Base-by-base conservation (phyloP, 2,888 invertebrate species). In the Perizoma flavofasciatum region DNA sequence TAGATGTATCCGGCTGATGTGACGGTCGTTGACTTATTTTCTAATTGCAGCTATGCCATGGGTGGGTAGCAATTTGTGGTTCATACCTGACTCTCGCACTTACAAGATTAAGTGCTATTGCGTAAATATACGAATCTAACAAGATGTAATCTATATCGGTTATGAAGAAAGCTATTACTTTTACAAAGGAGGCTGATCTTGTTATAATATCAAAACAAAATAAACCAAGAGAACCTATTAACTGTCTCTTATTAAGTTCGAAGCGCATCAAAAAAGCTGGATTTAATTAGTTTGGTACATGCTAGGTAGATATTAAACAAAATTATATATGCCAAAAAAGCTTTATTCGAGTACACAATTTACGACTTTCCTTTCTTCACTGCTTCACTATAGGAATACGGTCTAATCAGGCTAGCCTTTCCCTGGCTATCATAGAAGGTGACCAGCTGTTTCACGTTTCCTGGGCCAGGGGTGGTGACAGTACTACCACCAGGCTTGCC, bases 401-500 rank as follows among this genome's bases (percentile, higher is more conserved):
- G 92, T 9, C 92, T 81, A 50, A 92, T 89, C 0, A 76, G 77
- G 54, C 90, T 90, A 1, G 74, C 88, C 60, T 89, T 88, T 35
- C 92, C 92, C 62, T 85, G 87, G 54, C 81, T 85, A 53, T 92
- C 86, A 67, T 91, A 92, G 73, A 83, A 92, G 54, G 79, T 88
- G 52, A 92, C 67, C 4, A 92, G 81, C 34, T 85, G 80, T 62
- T 91, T 82, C 0, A 92, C 92, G 51, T 75, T 85, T 32, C 92
- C 89, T 0, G 87, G 86, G 1, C 89, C 89, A 0, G 91, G 90
- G 0, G 92, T 91, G 0, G 89, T 80, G 45, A 79, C 77, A 4
- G 85, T 82, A 41, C 78, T 78, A 4, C 71, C 62, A 3, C 63
- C 78, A 3, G 56, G 77, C 52, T 0, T 89, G 85, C 47, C 84